Evolutionary conservation across 2,113 vertebrate species (phyloP), one percentile per base, ranked within the genome.

Genomic region (Shinisaurus crocodilurus): DNA sequence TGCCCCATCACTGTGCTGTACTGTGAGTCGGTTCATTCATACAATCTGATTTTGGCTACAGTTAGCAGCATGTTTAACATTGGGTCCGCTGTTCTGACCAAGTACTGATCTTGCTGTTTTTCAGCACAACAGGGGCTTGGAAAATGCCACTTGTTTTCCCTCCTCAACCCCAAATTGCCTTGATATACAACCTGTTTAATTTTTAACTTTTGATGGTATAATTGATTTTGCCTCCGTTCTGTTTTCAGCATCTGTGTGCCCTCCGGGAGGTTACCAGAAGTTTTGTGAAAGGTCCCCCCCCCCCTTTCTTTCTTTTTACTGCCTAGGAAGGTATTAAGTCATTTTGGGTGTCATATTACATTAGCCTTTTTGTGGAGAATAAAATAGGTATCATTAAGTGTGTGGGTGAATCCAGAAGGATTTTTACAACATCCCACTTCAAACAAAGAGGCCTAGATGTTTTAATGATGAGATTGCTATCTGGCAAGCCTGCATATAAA

Each of bases 401-500:
- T 67, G 65, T 82, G 63, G 92, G 81, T 74, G 87, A 93, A 94
- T 88, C 76, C 82, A 74, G 82, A 85, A 90, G 88, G 89, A 85
- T 29, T 48, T 82, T 77, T 40, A 50, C 40, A 77, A 89, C n/a
- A 23, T 32, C 90, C 88, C 87, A 84, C 92, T 92, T 93, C 88
- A 94, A 92, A 92, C 86, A 93, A 81, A 87, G 86, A 84, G 91
- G 90, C 88, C n/a, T 89, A 32, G 72, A 34, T 79, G 63, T 85
- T 93, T 91, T 92, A 93, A 92, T 65, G 90, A 93, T 92, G 90
- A 96, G 95, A 95, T 95, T 90, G 90, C 92, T 96, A 92, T 96
- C 92, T n/a, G 86, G 94, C 87, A 90, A 88, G 95, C 93, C 95
- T 94, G 94, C 95, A 95, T 95, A 95, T 94, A 92, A 96, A 85